phyloP scores from a whole-genome alignment of 1,140 invertebrate species.

The Acromyrmex charruanus region DNA sequence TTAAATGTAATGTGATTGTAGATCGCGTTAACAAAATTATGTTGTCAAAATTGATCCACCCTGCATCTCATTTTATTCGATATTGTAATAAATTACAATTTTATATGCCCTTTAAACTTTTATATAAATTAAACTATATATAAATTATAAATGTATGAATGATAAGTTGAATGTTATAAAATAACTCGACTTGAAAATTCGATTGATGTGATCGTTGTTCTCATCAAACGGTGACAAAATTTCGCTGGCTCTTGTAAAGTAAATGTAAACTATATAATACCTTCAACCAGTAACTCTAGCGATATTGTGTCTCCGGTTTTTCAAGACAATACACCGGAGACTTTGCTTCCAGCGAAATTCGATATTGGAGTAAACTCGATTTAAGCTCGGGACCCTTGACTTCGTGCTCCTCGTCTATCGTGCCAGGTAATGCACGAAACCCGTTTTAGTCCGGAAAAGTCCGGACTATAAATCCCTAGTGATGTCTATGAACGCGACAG shows the following conservation, averaged over 20 bases:
- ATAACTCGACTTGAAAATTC: not conserved
- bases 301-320: constrained; percentile 68
- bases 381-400: constrained; percentile 72
- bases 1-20: constrained; percentile 32
- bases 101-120: not conserved
- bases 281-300: constrained; percentile 31
- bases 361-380: constrained; percentile 74
- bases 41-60: not conserved
- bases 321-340: constrained; percentile 68
- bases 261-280: constrained; percentile 61
- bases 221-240: not conserved
- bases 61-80: not conserved
- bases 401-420: constrained; percentile 61
- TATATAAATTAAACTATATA: not conserved
- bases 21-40: constrained; percentile 6
- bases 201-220: not conserved
- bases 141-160: not conserved
- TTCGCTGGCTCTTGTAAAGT: constrained; percentile 38
- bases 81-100: not conserved
- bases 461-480: constrained; percentile 24
- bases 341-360: constrained; percentile 69
- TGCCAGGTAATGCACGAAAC: constrained; percentile 52
- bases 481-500: constrained; percentile 29
- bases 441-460: constrained; percentile 56
- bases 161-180: not conserved